These are phyloP conservation scores for Anhinga anhinga DNA, from an alignment of 2,113 vertebrate species.

Conservation along the genomic window DNA sequence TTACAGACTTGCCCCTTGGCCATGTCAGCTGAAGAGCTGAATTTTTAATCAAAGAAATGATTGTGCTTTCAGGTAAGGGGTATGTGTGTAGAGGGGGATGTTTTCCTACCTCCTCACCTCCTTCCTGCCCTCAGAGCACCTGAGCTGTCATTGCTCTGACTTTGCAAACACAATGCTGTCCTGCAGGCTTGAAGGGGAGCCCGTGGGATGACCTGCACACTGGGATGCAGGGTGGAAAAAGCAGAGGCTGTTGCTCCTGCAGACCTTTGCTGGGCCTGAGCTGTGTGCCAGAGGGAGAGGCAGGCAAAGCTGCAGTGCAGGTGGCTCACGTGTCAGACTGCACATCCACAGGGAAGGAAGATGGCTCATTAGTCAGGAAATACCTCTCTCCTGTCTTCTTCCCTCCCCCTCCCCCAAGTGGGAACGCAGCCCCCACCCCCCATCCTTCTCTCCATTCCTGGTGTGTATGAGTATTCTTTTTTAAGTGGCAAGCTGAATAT, in stretches of 20 bases:
- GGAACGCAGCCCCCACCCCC: neutral
- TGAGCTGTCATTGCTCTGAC: neutral
- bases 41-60: neutral
- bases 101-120: neutral
- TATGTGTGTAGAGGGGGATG: neutral
- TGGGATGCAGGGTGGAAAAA: neutral
- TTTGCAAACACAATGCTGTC: neutral
- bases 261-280: neutral
- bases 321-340: neutral
- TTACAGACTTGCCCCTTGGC: neutral
- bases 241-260: neutral
- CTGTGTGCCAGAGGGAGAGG: neutral
- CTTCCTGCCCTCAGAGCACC: neutral
- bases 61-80: neutral
- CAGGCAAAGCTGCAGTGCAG: neutral
- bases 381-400: neutral
- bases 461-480: conserved; percentile 39
- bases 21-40: neutral
- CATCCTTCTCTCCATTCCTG: neutral
- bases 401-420: neutral
- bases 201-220: neutral
- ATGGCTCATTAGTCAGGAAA: neutral
- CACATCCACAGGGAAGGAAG: neutral
- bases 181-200: neutral
- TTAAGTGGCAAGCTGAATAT: conserved; percentile 63